Percentiles rank a stretch among this genome's conserved stretches.
phyloP scores from a whole-genome alignment of 2,888 invertebrate genomes.

The Boloria euphrosyne region DNA sequence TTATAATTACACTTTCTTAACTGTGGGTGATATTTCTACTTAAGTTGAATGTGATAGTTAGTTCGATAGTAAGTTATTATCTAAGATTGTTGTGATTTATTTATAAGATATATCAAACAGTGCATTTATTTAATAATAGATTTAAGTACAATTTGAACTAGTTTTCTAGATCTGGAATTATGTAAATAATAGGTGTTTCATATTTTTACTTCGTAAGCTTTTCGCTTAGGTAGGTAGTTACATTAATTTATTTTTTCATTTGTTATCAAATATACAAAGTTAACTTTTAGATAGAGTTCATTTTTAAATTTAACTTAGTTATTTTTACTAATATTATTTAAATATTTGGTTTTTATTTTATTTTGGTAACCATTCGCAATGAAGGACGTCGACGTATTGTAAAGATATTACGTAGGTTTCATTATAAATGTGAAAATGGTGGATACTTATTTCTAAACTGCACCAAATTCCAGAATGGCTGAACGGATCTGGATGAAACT shows the following conservation, averaged over 20 bases:
- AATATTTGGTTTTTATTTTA: no score
- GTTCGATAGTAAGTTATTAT: slow-evolving; percentile 22
- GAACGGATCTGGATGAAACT: no score
- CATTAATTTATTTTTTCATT: no score
- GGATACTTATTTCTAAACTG: no score
- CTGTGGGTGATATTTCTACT: slow-evolving; percentile 27
- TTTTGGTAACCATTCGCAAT: slow-evolving; percentile 5
- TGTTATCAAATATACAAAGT: no score
- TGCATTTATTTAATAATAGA: slow-evolving; percentile 14
- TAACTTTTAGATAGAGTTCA: no score
- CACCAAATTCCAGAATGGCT: no score
- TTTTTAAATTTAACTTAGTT: no score
- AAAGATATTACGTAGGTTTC: neutral
- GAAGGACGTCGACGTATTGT: neutral
- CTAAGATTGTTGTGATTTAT: slow-evolving; percentile 33
- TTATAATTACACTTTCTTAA: neutral
- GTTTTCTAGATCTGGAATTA: neutral
- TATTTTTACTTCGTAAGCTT: no score
- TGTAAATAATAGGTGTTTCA: neutral
- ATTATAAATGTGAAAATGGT: no score
- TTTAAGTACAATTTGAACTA: neutral
- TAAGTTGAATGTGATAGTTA: slow-evolving; percentile 37
- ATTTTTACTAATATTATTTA: no score
- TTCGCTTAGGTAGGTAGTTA: no score
- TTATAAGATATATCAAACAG: slow-evolving; percentile 24